These are phyloP conservation scores for Catocala fraxini DNA, from an alignment of 2,888 invertebrate genomes.

Conservation along the genomic window DNA sequence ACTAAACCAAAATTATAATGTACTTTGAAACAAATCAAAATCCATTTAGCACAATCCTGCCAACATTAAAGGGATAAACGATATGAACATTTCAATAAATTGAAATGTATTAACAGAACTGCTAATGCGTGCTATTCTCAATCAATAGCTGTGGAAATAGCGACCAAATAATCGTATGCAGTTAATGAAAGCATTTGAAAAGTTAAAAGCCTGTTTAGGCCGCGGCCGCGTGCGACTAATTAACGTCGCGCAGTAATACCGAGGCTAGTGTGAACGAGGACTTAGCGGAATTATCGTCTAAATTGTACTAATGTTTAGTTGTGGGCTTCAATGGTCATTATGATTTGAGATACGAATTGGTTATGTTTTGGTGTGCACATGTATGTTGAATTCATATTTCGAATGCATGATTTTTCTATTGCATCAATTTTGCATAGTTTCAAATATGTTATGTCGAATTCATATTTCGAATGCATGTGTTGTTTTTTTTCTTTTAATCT, in stretches of 20 bases:
- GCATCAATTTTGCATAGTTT: too few relatives aligned
- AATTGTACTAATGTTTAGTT: constrained; percentile 85
- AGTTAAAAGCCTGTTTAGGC: constrained; percentile 83
- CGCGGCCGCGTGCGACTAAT: constrained; percentile 74
- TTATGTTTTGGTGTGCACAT: constrained; percentile 27
- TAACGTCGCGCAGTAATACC: constrained; percentile 75
- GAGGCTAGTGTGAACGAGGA: constrained; percentile 74
- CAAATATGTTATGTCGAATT: too few relatives aligned
- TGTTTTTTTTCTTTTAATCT: too few relatives aligned
- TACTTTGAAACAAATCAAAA: constrained; percentile 3
- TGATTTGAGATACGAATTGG: constrained; percentile 61
- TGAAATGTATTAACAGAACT: constrained; percentile 55
- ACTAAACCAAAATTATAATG: neutral
- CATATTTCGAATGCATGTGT: too few relatives aligned
- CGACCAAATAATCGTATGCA: constrained; percentile 73
- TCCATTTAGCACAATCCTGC: constrained; percentile 8
- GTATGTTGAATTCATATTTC: too few relatives aligned
- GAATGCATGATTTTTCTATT: too few relatives aligned
- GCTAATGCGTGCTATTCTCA: constrained; percentile 69
- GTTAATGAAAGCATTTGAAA: constrained; percentile 84
- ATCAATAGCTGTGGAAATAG: constrained; percentile 66
- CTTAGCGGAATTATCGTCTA: constrained; percentile 84
- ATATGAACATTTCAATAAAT: constrained; percentile 59
- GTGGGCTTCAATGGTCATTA: constrained; percentile 66
- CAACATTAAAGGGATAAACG: constrained; percentile 20